phyloP scores from a whole-genome alignment of 2,797 vertebrate genomes.

The Synanceia verrucosa region DNA sequence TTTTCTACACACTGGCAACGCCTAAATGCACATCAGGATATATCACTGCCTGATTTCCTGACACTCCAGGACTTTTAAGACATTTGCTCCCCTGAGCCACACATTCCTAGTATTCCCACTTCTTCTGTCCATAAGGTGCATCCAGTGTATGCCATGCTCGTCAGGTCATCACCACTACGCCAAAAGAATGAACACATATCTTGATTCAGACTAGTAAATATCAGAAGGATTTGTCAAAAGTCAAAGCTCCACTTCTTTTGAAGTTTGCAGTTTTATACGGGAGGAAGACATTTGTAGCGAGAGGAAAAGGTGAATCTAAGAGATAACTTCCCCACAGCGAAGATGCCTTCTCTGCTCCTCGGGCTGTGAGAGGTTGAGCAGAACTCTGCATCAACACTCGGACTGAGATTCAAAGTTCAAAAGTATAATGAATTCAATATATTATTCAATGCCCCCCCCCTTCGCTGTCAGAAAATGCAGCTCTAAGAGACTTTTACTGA shows the following conservation, averaged over 20 bases:
- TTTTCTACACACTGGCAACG: no score
- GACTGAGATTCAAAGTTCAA: constrained; percentile 4
- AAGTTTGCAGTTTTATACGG: not conserved
- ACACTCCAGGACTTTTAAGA: not conserved
- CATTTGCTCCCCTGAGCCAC: not conserved
- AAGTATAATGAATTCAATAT: constrained; percentile 4
- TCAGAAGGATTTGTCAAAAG: not conserved
- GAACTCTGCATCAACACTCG: not conserved
- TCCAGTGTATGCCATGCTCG: fast-evolving
- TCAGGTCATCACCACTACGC: not conserved
- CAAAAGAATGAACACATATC: not conserved
- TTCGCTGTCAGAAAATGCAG: not conserved
- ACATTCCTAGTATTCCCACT: not conserved
- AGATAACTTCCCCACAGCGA: not conserved
- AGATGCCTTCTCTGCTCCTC: not conserved
- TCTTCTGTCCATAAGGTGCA: not conserved
- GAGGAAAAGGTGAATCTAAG: not conserved
- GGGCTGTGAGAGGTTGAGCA: not conserved
- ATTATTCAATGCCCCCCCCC: not conserved
- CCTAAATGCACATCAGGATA: no score
- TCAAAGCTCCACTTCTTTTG: not conserved
- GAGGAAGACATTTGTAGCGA: not conserved
- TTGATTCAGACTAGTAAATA: not conserved
- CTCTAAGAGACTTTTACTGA: not conserved
- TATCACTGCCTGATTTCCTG: not conserved